A percentile compares a stretch with the other conserved stretches of the same genome.
Conservation (phyloP, 1,140 invertebrate genomes). For the Achroia grisella region DNA sequence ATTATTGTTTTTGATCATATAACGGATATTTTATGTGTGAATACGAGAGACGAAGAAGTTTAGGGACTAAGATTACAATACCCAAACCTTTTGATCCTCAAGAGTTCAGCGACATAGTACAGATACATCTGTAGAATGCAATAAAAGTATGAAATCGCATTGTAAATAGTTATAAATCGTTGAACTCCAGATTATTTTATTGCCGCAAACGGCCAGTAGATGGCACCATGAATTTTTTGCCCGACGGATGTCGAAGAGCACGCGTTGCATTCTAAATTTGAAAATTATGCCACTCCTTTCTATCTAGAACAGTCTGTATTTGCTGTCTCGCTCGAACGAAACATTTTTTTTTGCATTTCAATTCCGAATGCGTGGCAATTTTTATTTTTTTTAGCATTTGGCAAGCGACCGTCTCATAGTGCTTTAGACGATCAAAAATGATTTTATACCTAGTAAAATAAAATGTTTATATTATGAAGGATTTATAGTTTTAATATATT, state of each 20-base stretch:
- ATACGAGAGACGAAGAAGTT: no score
- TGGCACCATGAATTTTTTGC: slow-evolving; percentile 61
- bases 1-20: no score
- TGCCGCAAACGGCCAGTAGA: slow-evolving; percentile 49
- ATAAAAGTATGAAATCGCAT: no score
- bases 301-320: slow-evolving; percentile 31
- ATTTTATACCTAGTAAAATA: no score
- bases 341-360: slow-evolving; percentile 70
- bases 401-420: slow-evolving; percentile 40
- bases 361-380: slow-evolving; percentile 64
- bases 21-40: no score
- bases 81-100: no score
- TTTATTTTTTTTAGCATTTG: slow-evolving; percentile 48
- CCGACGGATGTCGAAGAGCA: slow-evolving; percentile 64
- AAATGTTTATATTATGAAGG: slow-evolving; percentile 40
- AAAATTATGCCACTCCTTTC: slow-evolving; percentile 49
- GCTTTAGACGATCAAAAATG: slow-evolving; percentile 43
- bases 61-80: no score
- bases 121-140: no score
- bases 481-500: slow-evolving; percentile 17
- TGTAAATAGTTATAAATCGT: no score
- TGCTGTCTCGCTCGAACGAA: slow-evolving; percentile 45
- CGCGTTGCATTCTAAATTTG: slow-evolving; percentile 70
- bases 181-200: neutral
- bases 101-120: no score